These are phyloP conservation scores for Drosophila bifasciata DNA, from an alignment of 1,140 invertebrate genomes.

Conservation along the genomic window DNA sequence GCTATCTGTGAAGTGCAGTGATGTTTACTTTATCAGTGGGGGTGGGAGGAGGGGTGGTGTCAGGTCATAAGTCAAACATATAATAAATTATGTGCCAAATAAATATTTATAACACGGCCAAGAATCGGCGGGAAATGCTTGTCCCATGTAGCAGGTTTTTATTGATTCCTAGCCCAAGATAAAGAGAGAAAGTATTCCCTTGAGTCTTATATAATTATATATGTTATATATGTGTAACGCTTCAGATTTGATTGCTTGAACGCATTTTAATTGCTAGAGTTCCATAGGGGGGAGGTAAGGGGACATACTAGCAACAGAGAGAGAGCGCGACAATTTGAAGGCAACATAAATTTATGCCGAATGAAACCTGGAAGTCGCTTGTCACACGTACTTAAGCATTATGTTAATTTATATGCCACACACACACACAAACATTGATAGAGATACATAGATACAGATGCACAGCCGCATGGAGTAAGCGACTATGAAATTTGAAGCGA, in stretches of 20 bases:
- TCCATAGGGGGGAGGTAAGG: not conserved
- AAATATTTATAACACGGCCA: slow-evolving; percentile 13
- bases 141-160: slow-evolving; percentile 22
- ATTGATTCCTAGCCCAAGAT: slow-evolving; percentile 55
- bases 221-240: slow-evolving; percentile 5
- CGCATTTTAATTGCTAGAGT: slow-evolving; percentile 65
- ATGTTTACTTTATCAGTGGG: slow-evolving; percentile 33
- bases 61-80: slow-evolving; percentile 19
- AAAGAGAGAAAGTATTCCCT: slow-evolving; percentile 39
- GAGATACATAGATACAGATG: slow-evolving; percentile 1
- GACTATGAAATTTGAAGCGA: slow-evolving; percentile 77
- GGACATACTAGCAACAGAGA: not conserved
- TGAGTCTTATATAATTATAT: slow-evolving; percentile 47
- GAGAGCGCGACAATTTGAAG: slow-evolving; percentile 68
- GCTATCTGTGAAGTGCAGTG: slow-evolving; percentile 44
- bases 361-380: slow-evolving; percentile 78
- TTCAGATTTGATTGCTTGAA: slow-evolving; percentile 62
- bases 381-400: slow-evolving; percentile 81
- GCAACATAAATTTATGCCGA: slow-evolving; percentile 75
- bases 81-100: slow-evolving; percentile 33
- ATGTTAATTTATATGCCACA: slow-evolving; percentile 77
- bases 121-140: not conserved
- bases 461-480: slow-evolving; percentile 41
- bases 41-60: no score
- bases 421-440: slow-evolving; percentile 19